A percentile compares a stretch with the other conserved stretches of the same genome.
Evolutionary conservation across 2,888 invertebrate species (phyloP).

Genomic region (Campopleginae sp.): DNA sequence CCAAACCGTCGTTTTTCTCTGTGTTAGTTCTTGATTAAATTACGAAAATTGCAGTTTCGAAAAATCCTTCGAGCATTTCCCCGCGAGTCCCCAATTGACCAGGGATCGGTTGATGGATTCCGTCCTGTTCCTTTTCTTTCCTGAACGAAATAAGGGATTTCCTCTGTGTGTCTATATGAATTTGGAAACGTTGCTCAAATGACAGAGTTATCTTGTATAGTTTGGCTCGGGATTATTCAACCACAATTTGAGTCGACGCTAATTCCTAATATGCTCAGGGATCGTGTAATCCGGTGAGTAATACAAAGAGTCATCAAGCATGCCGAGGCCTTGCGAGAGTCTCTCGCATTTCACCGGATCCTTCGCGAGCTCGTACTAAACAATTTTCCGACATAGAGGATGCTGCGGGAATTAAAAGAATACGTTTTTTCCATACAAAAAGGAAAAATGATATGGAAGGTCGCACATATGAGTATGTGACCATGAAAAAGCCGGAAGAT

Average conservation of each 20-base stretch:
- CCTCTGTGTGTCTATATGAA: neutral
- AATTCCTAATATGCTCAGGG: slow-evolving; percentile 22
- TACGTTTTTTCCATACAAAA: slow-evolving; percentile 21
- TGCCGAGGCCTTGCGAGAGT: slow-evolving; percentile 40
- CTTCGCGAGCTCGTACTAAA: neutral
- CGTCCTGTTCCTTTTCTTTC: too few species aligned
- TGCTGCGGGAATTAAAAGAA: slow-evolving; percentile 1
- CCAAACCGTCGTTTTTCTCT: slow-evolving; percentile 26
- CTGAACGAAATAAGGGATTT: too few species aligned
- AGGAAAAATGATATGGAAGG: slow-evolving; percentile 37
- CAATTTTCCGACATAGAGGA: slow-evolving; percentile 44
- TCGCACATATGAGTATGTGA: slow-evolving; percentile 37
- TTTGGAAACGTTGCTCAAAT: neutral
- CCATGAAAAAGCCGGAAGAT: slow-evolving; percentile 67
- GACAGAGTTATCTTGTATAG: neutral
- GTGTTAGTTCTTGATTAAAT: neutral
- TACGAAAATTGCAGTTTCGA: neutral
- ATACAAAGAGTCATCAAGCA: slow-evolving; percentile 5
- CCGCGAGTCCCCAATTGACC: too few species aligned
- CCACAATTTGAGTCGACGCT: slow-evolving; percentile 9
- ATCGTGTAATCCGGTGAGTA: slow-evolving; percentile 22
- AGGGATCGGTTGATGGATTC: too few species aligned
- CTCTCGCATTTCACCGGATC: slow-evolving; percentile 54
- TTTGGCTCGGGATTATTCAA: neutral
- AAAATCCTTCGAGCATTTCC: neutral